phyloP scores from a whole-genome alignment of 2,888 invertebrate genomes.

The Drosophila cognata region DNA sequence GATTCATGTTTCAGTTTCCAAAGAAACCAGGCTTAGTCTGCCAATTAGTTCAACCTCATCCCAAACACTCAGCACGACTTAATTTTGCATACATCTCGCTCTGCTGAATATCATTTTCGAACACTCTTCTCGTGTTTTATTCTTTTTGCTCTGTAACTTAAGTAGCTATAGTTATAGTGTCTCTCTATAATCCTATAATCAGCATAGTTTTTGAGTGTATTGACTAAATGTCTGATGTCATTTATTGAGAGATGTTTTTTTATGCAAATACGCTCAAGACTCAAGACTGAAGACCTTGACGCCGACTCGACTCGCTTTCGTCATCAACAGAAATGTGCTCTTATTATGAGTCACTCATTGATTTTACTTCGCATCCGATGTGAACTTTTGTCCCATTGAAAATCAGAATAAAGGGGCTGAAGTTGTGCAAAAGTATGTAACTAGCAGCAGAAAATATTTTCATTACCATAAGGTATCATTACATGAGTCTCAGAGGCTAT shows the following conservation, averaged over 20 bases:
- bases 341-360: conserved; percentile 45
- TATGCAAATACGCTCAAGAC: conserved; percentile 43
- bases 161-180: background rate
- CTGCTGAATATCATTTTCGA: background rate
- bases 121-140: background rate
- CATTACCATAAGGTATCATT: background rate
- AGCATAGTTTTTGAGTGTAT: conserved; percentile 26
- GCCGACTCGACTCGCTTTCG: conserved; percentile 4
- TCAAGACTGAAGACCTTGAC: conserved; percentile 36
- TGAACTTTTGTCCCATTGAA: conserved; percentile 9
- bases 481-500: background rate
- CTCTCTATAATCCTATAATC: conserved; percentile 10
- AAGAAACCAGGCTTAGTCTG: background rate
- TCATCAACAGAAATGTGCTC: conserved; percentile 21
- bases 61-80: background rate
- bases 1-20: conserved; percentile 16
- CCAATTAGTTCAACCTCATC: conserved; percentile 1
- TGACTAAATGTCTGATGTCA: conserved; percentile 40
- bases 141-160: background rate
- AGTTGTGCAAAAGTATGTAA: background rate
- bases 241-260: conserved; percentile 34
- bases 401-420: background rate
- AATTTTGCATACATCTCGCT: background rate
- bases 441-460: background rate
- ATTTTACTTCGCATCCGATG: conserved; percentile 18